Evolutionary conservation across 2,113 vertebrate genomes (phyloP), one percentile per base, ranked within the genome.

Genomic region (Barnardius zonarius): DNA sequence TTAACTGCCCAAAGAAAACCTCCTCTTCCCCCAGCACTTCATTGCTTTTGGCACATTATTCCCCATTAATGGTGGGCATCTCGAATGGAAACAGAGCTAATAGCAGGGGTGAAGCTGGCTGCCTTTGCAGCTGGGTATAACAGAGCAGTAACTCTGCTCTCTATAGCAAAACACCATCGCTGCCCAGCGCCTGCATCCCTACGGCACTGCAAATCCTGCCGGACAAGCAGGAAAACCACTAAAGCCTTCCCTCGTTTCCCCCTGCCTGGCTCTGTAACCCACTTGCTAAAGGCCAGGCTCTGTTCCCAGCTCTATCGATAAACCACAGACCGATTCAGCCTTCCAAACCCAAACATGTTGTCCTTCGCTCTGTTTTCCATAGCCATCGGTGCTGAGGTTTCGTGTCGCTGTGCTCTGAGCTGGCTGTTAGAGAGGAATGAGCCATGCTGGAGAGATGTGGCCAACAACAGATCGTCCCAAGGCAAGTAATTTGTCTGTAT

Each of bases 221-320:
- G 11, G 79, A 69, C 59, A 4, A 44, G 94, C 80, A 89, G 72
- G 41, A 82, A 92, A 93, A 52, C 91, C 86, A 63, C 88, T 54
- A 49, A 86, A 80, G 3, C n/a, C 81, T 61, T 33, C 76, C 64
- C 76, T 15, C 48, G 10, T 13, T 70, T 62, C 30, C 7, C 82
- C 90, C 88, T 37, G 37, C 1, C 70, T n/a, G 64, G 37, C 85
- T 48, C 27, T 4, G 55, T 4, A 37, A 30, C 52, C 54, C 4
- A 5, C 35, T 69, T 28, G 41, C 86, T 43, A 17, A 18, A 52
- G 33, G 44, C 16, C 62, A 61, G 62, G 28, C 39, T 39, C 66
- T 16, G 19, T 31, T 67, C 76, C 9, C 82, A 25, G 35, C 43
- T 33, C 8, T 6, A 30, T 33, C 67, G 31, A 5, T 11, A 37